phyloP scores from a whole-genome alignment of 2,113 vertebrate species.

The Nymphicus hollandicus region DNA sequence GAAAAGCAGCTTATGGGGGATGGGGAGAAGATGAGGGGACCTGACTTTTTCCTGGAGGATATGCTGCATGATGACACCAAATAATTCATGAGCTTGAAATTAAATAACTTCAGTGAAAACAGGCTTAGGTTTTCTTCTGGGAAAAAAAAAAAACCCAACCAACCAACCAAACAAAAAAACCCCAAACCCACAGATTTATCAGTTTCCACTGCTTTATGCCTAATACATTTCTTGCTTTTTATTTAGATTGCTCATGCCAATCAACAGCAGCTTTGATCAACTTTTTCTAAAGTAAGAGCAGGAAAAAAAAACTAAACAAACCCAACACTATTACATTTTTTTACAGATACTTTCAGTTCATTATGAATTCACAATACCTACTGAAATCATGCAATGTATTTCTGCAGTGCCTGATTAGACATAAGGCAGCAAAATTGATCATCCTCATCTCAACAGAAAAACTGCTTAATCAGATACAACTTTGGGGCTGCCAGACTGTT shows the following conservation, averaged over 20 bases:
- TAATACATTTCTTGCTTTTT: background rate
- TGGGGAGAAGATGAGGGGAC: background rate
- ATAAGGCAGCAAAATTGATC: background rate
- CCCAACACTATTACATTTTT: background rate
- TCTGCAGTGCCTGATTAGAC: background rate
- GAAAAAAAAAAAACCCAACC: too few species aligned
- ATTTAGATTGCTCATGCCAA: background rate
- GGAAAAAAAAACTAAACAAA: background rate
- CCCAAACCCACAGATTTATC: background rate
- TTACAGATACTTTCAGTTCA: background rate
- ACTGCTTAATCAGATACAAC: background rate
- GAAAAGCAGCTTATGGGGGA: background rate
- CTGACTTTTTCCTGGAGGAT: background rate
- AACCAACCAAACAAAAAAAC: background rate
- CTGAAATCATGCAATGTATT: background rate
- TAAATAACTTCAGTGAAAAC: background rate
- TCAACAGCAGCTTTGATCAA: background rate
- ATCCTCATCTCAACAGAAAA: background rate
- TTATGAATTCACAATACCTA: background rate
- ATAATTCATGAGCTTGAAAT: background rate
- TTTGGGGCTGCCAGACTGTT: background rate
- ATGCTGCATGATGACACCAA: background rate
- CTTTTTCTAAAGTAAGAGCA: background rate
- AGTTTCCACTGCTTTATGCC: background rate
- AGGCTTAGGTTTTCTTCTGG: background rate